Conservation (phyloP, 2,113 vertebrate species). For the mouse (Mus musculus) region GRCm39 chr12:48323501-48324000, state of each 20-base stretch:
- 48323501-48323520: neutral
- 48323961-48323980: too few species aligned
- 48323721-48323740: neutral
- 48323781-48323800: neutral
- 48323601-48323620: neutral
- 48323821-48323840: neutral
- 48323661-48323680: neutral
- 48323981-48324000: too few species aligned
- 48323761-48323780: neutral
- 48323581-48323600: too few species aligned
- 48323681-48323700: neutral
- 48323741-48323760: neutral
- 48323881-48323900: too few species aligned
- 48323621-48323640: neutral
- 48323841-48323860: too few species aligned
- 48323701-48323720: neutral
- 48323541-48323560: too few species aligned
- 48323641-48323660: neutral
- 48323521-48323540: neutral
- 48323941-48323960: too few species aligned
- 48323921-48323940: too few species aligned
- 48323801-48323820: too few species aligned
- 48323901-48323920: too few species aligned
- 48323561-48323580: neutral
- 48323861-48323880: too few species aligned